Conservation (phyloP, 2,797 vertebrate genomes). For the Macroramphosus scolopax region DNA sequence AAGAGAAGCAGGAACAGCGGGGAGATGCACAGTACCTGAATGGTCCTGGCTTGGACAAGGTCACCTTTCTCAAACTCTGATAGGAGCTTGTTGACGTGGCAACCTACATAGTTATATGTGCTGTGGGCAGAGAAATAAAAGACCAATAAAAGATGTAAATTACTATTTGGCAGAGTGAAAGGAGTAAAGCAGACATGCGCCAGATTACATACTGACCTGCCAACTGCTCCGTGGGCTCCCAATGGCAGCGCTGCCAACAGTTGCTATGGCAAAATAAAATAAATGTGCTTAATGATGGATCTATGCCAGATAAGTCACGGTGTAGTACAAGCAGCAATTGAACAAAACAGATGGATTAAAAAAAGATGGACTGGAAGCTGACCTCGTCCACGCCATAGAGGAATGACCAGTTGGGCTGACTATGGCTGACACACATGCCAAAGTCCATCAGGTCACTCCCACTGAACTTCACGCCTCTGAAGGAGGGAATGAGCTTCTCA, state of each 20-base stretch:
- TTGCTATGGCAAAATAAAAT: constrained; percentile 63
- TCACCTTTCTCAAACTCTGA: constrained; percentile 80
- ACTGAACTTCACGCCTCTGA: constrained; percentile 90
- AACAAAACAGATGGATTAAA: no score
- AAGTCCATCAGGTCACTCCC: constrained; percentile 88
- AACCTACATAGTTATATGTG: constrained; percentile 91
- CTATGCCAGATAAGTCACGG: no score
- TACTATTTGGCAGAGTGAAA: neutral
- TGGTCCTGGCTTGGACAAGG: constrained; percentile 71
- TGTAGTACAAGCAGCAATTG: no score
- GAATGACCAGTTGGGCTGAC: constrained; percentile 70
- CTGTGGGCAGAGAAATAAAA: constrained; percentile 67
- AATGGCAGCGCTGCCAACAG: constrained; percentile 70
- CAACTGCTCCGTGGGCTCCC: constrained; percentile 76
- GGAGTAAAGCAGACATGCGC: neutral
- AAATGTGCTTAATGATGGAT: constrained; percentile 1
- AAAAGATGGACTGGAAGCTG: no score
- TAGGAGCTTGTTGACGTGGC: constrained; percentile 77
- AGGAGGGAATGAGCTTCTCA: constrained; percentile 84
- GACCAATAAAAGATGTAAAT: no score
- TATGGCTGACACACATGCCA: constrained; percentile 81
- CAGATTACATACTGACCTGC: constrained; percentile 69
- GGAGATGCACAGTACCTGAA: constrained; percentile 80
- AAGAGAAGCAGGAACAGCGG: neutral
- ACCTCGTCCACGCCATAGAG: constrained; percentile 95